Evolutionary conservation across 53 echinoderm and acorn worm species (phyloP).

Genomic region (Apostichopus leukothele): DNA sequence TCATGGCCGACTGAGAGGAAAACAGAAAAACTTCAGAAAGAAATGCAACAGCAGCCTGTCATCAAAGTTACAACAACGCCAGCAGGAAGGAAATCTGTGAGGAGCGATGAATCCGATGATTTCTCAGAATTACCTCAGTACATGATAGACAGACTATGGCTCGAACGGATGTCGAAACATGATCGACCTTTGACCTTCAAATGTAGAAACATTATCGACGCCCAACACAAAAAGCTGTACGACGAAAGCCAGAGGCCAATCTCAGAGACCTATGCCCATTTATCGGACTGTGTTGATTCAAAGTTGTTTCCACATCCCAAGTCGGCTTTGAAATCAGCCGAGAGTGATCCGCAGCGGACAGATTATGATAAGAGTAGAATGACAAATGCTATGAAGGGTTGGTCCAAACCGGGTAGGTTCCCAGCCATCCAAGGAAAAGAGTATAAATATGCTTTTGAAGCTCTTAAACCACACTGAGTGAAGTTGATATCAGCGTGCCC

Average conservation of each 20-base stretch:
- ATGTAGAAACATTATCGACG: slow-evolving; percentile 97
- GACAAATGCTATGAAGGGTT: slow-evolving; percentile 67
- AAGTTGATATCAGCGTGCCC: background rate
- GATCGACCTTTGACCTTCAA: slow-evolving; percentile 88
- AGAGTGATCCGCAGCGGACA: background rate
- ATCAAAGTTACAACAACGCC: slow-evolving; percentile 34
- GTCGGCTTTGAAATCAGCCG: background rate
- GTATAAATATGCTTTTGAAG: slow-evolving; percentile 85
- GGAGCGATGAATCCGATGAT: background rate
- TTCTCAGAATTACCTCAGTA: slow-evolving; percentile 75
- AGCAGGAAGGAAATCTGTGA: background rate
- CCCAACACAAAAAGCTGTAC: slow-evolving; percentile 75
- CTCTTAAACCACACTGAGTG: background rate
- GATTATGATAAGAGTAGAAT: slow-evolving; percentile 63
- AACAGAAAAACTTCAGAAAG: background rate
- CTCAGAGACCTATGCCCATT: slow-evolving; percentile 82
- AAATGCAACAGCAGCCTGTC: background rate
- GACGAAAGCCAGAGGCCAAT: slow-evolving; percentile 60
- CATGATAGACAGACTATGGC: slow-evolving; percentile 73
- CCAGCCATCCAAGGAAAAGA: slow-evolving; percentile 82
- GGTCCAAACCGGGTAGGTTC: slow-evolving; percentile 70
- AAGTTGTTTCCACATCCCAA: slow-evolving; percentile 67
- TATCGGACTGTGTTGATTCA: slow-evolving; percentile 74
- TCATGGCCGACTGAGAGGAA: background rate
- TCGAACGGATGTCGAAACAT: slow-evolving; percentile 76